Conservation (phyloP, 2,113 vertebrate genomes). For the Nicator chloris region DNA sequence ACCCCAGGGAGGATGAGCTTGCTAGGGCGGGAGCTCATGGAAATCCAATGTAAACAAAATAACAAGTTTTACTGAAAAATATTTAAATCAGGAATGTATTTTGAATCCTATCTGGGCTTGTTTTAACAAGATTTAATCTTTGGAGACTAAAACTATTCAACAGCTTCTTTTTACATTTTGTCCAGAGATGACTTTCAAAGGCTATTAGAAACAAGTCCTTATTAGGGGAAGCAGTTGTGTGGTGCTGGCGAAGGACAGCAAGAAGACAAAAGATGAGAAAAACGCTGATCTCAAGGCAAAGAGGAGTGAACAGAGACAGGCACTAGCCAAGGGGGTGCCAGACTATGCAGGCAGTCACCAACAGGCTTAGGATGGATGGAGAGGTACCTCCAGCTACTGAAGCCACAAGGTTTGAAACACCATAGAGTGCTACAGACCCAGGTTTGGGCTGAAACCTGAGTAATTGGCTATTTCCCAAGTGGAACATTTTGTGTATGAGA, state of each 20-base stretch:
- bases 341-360: neutral
- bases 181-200: neutral
- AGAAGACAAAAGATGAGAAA: neutral
- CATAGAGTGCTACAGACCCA: neutral
- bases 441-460: neutral
- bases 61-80: slow-evolving; percentile 3
- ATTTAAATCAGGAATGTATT: neutral
- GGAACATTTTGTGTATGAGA: neutral
- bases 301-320: neutral
- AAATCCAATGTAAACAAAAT: slow-evolving; percentile 23
- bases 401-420: neutral
- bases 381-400: neutral
- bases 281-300: neutral
- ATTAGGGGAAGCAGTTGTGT: neutral
- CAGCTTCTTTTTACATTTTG: slow-evolving; percentile 1
- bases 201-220: neutral
- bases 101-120: neutral
- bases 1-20: slow-evolving; percentile 2
- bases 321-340: neutral
- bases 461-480: neutral
- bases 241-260: neutral
- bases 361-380: neutral
- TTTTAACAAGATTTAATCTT: slow-evolving; percentile 11
- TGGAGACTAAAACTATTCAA: neutral
- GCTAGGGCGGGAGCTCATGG: neutral